These are phyloP conservation scores for Hirtodrosophila trivittata DNA, from an alignment of 2,888 invertebrate genomes.

Conservation along the genomic window DNA sequence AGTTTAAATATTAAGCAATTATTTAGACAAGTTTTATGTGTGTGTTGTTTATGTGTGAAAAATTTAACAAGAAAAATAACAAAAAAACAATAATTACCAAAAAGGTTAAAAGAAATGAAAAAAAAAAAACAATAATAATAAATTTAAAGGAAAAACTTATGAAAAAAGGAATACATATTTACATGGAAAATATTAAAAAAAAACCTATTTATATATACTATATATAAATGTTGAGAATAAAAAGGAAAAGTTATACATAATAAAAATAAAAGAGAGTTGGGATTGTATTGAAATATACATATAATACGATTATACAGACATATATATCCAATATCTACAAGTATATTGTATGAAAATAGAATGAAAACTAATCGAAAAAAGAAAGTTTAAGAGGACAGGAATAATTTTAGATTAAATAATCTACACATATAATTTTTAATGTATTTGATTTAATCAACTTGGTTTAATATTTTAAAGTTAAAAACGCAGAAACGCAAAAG, in stretches of 20 bases:
- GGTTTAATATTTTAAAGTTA: slow-evolving; percentile 10
- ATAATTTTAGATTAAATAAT: too few relatives aligned
- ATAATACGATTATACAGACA: slow-evolving; percentile 4
- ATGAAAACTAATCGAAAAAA: slow-evolving; percentile 24
- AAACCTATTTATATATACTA: slow-evolving; percentile 29
- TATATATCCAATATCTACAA: slow-evolving; percentile 39
- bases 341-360: slow-evolving; percentile 68
- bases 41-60: slow-evolving; percentile 38
- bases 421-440: too few relatives aligned
- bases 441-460: slow-evolving; percentile 2
- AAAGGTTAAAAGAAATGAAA: slow-evolving; percentile 16
- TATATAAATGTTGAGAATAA: slow-evolving; percentile 46
- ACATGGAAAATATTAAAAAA: slow-evolving; percentile 61
- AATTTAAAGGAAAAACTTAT: slow-evolving; percentile 35
- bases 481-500: background rate
- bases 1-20: slow-evolving; percentile 35
- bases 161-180: slow-evolving; percentile 40
- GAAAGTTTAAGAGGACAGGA: too few relatives aligned
- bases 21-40: slow-evolving; percentile 71
- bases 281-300: slow-evolving; percentile 46
- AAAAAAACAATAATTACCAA: slow-evolving; percentile 24
- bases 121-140: slow-evolving; percentile 40
- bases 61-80: slow-evolving; percentile 28
- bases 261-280: slow-evolving; percentile 29
- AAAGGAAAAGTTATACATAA: slow-evolving; percentile 42